phyloP scores from a whole-genome alignment of 2,797 vertebrate species.

The Carcharodon carcharias region DNA sequence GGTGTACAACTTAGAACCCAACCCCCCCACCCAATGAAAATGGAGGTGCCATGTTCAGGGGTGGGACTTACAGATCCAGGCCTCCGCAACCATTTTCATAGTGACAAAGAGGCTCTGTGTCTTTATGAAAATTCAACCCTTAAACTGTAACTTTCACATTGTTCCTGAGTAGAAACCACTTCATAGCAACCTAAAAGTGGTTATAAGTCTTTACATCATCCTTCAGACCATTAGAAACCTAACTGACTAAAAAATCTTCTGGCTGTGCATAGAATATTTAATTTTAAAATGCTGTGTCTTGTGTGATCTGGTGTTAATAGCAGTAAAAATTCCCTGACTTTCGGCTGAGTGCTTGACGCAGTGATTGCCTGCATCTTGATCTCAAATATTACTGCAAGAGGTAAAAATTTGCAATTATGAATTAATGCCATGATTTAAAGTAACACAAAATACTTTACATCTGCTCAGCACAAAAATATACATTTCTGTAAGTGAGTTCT shows the following conservation, averaged over 20 bases:
- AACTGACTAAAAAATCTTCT: not conserved
- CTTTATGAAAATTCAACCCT: not conserved
- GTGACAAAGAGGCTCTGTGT: no score
- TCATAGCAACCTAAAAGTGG: not conserved
- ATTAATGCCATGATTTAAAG: not conserved
- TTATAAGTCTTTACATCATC: not conserved
- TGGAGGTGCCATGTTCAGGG: no score
- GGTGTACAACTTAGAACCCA: no score
- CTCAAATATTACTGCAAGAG: not conserved
- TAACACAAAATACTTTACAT: not conserved
- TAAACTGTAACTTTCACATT: not conserved
- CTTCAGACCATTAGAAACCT: not conserved
- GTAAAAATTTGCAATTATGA: not conserved
- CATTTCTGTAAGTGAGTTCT: not conserved
- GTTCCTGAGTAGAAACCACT: not conserved
- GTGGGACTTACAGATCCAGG: no score
- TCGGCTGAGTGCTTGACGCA: not conserved
- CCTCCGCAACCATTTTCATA: no score
- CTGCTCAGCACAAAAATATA: not conserved
- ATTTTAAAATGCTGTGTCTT: not conserved
- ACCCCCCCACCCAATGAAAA: no score
- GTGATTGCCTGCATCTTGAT: not conserved
- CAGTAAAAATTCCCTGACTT: not conserved
- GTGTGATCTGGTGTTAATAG: not conserved
- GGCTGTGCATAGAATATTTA: not conserved